Base-by-base conservation (phyloP, 2,888 invertebrate genomes). In the Drosophila niveifrons region DNA sequence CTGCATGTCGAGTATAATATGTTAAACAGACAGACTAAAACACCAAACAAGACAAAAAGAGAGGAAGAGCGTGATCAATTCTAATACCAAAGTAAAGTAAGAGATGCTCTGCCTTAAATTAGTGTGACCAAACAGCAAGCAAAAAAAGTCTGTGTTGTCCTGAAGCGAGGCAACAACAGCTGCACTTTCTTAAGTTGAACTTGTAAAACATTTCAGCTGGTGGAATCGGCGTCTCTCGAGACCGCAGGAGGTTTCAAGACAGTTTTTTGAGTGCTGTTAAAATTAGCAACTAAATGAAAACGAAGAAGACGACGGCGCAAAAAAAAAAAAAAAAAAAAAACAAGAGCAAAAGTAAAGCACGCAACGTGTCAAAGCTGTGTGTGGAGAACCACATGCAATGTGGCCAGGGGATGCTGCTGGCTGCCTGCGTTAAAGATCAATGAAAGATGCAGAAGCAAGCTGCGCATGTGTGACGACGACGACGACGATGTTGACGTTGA, bases 231-330 rank as follows among this genome's bases (percentile, higher is more conserved):
- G 71, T 67, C 67, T 64, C 61, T 64, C 61, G 82, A 78, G 81
- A 88, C 90, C 88, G 88, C 90, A 88, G 90, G 91, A 91, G 90
- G 90, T 82, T 89, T 78, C 75, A 75, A 84, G 66, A 73, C 70
- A 71, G 59, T 67, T 81, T 84, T 82, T 72, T 57, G 63, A 68
- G 65, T 72, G 78, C 65, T 78, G 78, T 75, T 87, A 80, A 84
- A 87, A 85, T 90, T 88, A 88, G 90, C 90, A 76, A 75, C 84
- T 77, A 72, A 78, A 67, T 72, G 50, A 17, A 71, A 66, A 56
- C 52, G 51, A 61, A 29, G 36, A 47, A 48, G 50, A 56, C 59
- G 52, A 34, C 39, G 3, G n/a, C n/a, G 10, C 31, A 31, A 10
- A 15, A 28, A 41, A 61, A 44, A 61, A 52, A 31, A 23, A 31